Percentiles rank a stretch among this genome's conserved stretches.
Conservation (phyloP, 1,140 invertebrate genomes). For the Tetranychus urticae region DNA sequence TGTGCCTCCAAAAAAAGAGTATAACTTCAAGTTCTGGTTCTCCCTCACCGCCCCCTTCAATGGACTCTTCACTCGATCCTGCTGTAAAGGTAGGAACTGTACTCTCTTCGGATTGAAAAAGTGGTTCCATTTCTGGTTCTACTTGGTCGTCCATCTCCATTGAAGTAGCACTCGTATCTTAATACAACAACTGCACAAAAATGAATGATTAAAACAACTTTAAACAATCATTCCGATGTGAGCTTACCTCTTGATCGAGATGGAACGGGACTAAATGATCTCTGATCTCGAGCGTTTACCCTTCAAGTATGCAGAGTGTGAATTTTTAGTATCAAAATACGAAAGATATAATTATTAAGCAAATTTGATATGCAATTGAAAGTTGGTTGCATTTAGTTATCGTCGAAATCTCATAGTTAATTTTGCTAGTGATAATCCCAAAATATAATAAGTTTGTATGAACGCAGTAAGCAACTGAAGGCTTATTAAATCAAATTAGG, state of each 20-base stretch:
- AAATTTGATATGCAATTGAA: no score
- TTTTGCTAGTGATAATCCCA: no score
- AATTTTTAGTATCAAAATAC: no score
- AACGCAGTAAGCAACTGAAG: no score
- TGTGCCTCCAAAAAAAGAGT: no score
- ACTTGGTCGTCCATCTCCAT: conserved; percentile 21
- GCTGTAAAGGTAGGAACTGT: conserved; percentile 15
- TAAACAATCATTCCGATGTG: not conserved
- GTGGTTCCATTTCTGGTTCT: not conserved
- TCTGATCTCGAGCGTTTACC: no score
- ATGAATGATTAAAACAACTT: not conserved
- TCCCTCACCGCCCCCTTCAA: conserved; percentile 44
- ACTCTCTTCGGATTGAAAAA: not conserved
- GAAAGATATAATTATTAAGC: no score
- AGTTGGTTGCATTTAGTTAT: no score
- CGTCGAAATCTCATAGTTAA: no score
- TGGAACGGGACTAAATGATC: conserved; percentile 35
- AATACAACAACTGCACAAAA: not conserved
- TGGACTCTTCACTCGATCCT: conserved; percentile 5
- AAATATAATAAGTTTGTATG: no score
- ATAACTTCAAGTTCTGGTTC: conserved; percentile 65
- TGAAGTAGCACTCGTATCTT: conserved; percentile 13
- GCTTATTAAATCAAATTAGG: no score
- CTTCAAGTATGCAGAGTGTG: no score
- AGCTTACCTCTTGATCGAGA: conserved; percentile 40